These are phyloP conservation scores for Sebastes steindachneri DNA, from an alignment of 2,797 vertebrate species.

Conservation along the genomic window DNA sequence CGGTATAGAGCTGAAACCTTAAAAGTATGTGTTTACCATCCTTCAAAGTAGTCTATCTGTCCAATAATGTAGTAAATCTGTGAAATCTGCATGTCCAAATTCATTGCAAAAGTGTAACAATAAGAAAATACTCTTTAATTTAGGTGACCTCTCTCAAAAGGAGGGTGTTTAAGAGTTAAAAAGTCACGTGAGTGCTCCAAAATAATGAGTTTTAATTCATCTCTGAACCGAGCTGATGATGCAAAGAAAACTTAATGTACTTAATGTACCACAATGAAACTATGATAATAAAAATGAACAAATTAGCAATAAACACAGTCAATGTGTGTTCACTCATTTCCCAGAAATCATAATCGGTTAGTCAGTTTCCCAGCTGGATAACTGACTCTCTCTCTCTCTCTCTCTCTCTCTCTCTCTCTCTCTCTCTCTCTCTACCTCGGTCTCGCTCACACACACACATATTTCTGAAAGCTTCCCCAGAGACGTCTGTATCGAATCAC, in stretches of 20 bases:
- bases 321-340: constrained; percentile 28
- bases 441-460: neutral
- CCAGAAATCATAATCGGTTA: constrained; percentile 51
- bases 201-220: neutral
- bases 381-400: neutral
- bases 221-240: neutral
- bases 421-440: no score
- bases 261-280: neutral
- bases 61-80: no score
- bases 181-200: neutral
- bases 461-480: constrained; percentile 20
- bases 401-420: no score
- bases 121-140: no score
- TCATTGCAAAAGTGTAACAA: no score
- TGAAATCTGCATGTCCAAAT: no score
- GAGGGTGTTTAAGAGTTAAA: neutral
- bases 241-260: neutral
- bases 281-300: neutral
- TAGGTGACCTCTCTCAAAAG: no score
- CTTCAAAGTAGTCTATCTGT: no score
- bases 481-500: constrained; percentile 64
- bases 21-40: no score
- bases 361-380: constrained; percentile 38
- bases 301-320: neutral
- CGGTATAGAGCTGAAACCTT: no score